Evolutionary conservation across 2,888 invertebrate genomes (phyloP), one percentile per base, ranked within the genome.

Genomic region (Erebia ligea): DNA sequence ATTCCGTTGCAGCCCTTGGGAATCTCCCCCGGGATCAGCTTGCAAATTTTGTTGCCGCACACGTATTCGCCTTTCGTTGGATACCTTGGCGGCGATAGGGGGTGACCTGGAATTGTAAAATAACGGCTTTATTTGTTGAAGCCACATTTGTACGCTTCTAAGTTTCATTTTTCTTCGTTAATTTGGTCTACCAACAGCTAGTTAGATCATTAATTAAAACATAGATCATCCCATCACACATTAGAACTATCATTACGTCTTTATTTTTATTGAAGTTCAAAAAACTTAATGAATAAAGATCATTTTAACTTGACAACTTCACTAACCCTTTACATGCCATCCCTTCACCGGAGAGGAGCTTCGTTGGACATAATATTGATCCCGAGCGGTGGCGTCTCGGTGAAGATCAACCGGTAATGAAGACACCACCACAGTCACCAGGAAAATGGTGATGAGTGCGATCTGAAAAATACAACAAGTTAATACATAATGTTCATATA

Each of bases 361-460:
- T 19, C 42, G 70, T n/a, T 71, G 59, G 10, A 63, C 6, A 9
- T 50, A 54, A 9, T 50, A 54, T 13, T 54, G 66, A 10, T 67
- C 61, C 13, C 67, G 69, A 0, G 82, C 81, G 8, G 9, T 17
- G 2, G 13, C 19, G 50, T n/a, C 1, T 79, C 64, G 76, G 81
- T 82, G 58, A 81, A 68, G n/a, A 81, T 79, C 71, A 2, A 81
- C 76, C 0, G 80, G 80, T 0, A 80, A 65, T 3, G 80, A 75
- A 0, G 72, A 48, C 15, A 70, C 80, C 56, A 84, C 9, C 68
- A 58, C 58, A 3, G 70, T n/a, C n/a, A 67, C 50, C 19, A 75
- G 4, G 50, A 69, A 64, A 10, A 69, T n/a, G n/a, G 54, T n/a
- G 45, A 58, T 40, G 6, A 72, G 42, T n/a, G 68, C 10, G 9